A percentile compares a stretch with the other conserved stretches of the same genome.
Evolutionary conservation across 2,888 invertebrate species (phyloP).

Genomic region (Autographa pulchrina): DNA sequence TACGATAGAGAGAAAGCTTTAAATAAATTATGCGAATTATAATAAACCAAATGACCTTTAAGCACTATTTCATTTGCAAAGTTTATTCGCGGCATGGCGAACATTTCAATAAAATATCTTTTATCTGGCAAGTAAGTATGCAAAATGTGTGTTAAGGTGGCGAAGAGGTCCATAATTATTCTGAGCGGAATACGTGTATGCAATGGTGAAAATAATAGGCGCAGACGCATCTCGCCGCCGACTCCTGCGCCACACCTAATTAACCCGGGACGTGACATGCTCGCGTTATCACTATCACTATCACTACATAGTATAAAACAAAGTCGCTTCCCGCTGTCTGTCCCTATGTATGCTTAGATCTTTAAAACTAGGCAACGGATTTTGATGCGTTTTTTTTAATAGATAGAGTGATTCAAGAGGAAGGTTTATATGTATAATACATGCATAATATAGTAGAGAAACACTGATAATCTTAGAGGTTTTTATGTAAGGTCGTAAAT

Average conservation of each 20-base stretch:
- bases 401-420: too few relatives aligned
- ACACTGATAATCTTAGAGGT: too few relatives aligned
- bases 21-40: background rate
- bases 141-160: conserved; percentile 76
- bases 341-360: too few relatives aligned
- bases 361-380: too few relatives aligned
- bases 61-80: conserved; percentile 57
- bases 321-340: too few relatives aligned
- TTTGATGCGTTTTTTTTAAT: too few relatives aligned
- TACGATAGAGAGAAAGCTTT: background rate
- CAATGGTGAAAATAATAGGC: conserved; percentile 76
- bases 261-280: conserved; percentile 84
- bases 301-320: too few relatives aligned
- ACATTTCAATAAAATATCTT: conserved; percentile 77
- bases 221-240: conserved; percentile 64
- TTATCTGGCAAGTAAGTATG: conserved; percentile 77
- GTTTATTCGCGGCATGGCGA: conserved; percentile 68
- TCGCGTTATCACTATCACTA: too few relatives aligned
- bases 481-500: too few relatives aligned
- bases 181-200: conserved; percentile 70
- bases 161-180: conserved; percentile 76
- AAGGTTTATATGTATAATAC: too few relatives aligned
- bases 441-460: too few relatives aligned
- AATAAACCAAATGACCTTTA: conserved; percentile 6
- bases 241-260: conserved; percentile 79